These are phyloP conservation scores for Prolemur simus DNA, from an alignment of 2,113 vertebrate species.

Conservation along the genomic window DNA sequence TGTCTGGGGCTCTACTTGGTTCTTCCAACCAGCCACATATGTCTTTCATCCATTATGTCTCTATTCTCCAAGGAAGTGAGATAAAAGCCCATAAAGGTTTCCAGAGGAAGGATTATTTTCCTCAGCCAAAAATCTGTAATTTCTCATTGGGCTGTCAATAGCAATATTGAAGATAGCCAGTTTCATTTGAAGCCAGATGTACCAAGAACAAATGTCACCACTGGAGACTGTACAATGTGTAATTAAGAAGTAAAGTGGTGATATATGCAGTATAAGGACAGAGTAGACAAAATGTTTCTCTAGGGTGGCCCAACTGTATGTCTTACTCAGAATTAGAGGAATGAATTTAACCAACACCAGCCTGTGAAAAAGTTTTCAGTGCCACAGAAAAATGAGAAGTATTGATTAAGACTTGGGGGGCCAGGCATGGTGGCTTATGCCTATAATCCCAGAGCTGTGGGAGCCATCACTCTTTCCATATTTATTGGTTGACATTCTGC, in stretches of 20 bases:
- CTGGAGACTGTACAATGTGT: accelerated
- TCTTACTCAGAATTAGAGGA: background rate
- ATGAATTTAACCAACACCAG: background rate
- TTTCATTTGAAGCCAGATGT: background rate
- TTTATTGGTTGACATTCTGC: background rate
- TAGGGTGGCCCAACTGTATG: background rate
- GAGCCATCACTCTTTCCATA: background rate
- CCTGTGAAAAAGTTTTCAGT: background rate
- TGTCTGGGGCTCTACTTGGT: background rate
- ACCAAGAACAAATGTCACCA: background rate
- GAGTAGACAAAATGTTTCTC: background rate
- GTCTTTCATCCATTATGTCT: background rate
- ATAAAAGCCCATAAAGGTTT: slow-evolving; percentile 30
- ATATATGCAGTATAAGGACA: too few species aligned
- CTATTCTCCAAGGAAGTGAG: background rate
- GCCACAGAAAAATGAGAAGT: background rate
- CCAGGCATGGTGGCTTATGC: too few species aligned
- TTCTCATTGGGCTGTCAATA: slow-evolving; percentile 54
- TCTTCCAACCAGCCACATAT: background rate
- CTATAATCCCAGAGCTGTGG: background rate
- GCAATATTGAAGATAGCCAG: background rate
- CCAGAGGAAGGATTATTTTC: slow-evolving; percentile 33
- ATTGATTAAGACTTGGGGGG: background rate
- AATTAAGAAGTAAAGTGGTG: background rate
- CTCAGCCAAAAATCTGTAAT: slow-evolving; percentile 38